Percentiles rank a stretch among this genome's conserved stretches.
These are phyloP conservation scores for Thereva nobilitata DNA, from an alignment of 2,888 invertebrate genomes.

Conservation along the genomic window DNA sequence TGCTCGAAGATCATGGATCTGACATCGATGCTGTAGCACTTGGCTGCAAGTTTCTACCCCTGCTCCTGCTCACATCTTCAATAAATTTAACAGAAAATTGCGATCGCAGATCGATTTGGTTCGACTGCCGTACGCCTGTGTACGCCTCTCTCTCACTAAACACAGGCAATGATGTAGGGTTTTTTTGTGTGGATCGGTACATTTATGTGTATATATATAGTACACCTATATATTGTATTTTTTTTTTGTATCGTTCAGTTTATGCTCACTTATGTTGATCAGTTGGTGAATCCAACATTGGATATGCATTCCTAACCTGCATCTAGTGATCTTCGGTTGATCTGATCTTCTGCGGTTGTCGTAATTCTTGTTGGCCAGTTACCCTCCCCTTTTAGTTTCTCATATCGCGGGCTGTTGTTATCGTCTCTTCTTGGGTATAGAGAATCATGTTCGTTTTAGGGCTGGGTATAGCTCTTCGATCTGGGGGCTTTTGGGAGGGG, in stretches of 20 bases:
- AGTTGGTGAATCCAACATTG: slow-evolving; percentile 35
- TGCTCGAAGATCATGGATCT: no score
- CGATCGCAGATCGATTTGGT: slow-evolving; percentile 41
- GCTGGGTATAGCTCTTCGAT: background rate
- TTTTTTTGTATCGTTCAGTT: slow-evolving; percentile 40
- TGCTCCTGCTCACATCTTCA: slow-evolving; percentile 37
- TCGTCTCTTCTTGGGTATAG: slow-evolving; percentile 16
- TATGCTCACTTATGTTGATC: slow-evolving; percentile 42
- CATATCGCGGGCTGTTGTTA: slow-evolving; percentile 35
- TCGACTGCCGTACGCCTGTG: slow-evolving; percentile 29
- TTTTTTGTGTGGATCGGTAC: background rate
- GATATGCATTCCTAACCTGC: slow-evolving; percentile 38
- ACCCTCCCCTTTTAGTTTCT: slow-evolving; percentile 1
- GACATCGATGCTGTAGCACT: no score
- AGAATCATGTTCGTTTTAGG: slow-evolving; percentile 19
- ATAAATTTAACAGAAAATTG: slow-evolving; percentile 41
- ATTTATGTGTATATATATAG: background rate
- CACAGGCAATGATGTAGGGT: slow-evolving; percentile 1
- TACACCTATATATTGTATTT: background rate
- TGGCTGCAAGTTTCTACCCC: background rate
- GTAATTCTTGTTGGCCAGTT: slow-evolving; percentile 28
- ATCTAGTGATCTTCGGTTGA: slow-evolving; percentile 40
- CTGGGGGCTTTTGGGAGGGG: slow-evolving; percentile 3
- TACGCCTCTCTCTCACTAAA: slow-evolving; percentile 11
- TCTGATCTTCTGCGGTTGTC: slow-evolving; percentile 39